A percentile compares a stretch with the other conserved stretches of the same genome.
These are phyloP conservation scores for Sclerodermus sp. DNA, from an alignment of 2,888 invertebrate genomes.

Conservation along the genomic window DNA sequence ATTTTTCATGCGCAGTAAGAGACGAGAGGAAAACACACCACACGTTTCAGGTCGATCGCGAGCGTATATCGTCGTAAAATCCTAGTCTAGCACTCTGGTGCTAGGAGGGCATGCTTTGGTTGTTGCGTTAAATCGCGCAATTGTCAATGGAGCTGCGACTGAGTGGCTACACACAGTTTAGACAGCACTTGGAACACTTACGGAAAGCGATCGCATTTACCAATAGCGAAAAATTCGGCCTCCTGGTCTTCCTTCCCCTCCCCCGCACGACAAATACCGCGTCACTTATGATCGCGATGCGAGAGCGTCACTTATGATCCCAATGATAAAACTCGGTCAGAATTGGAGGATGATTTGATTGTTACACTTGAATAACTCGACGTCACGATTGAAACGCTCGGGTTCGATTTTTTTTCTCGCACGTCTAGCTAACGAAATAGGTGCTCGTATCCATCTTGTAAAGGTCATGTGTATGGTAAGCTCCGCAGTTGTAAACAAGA, in stretches of 20 bases:
- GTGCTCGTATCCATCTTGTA: conserved; percentile 57
- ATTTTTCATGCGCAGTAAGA: conserved; percentile 57
- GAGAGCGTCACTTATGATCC: not conserved
- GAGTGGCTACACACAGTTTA: too few species aligned
- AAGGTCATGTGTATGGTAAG: conserved; percentile 56
- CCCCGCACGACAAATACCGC: conserved; percentile 26
- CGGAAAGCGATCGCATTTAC: too few species aligned
- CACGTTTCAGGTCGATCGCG: conserved; percentile 34
- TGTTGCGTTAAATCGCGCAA: too few species aligned
- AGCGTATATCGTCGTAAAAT: too few species aligned
- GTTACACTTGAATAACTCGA: conserved; percentile 6
- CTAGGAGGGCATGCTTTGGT: too few species aligned
- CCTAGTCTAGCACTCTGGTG: too few species aligned
- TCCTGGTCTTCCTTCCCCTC: conserved; percentile 3
- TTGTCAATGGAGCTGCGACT: too few species aligned
- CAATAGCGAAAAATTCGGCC: not conserved
- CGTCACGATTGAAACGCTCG: conserved; percentile 19
- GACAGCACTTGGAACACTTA: too few species aligned
- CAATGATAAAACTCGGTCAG: too few species aligned
- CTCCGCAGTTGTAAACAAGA: conserved; percentile 58
- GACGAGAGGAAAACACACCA: conserved; percentile 33
- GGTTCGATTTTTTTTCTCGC: conserved; percentile 29
- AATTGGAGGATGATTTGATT: too few species aligned
- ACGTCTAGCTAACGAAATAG: conserved; percentile 42
- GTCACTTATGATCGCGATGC: conserved; percentile 19